Conservation (phyloP, 1,140 invertebrate genomes). For the honey bee (Apis mellifera) region Amel_HAv3.1 CM009932.2:5996001-5996500, state of each 20-base stretch:
- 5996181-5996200: too few species aligned
- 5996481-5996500: background rate
- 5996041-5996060: too few species aligned
- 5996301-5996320: background rate
- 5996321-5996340: constrained; percentile 4
- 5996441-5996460: constrained; percentile 18
- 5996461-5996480: constrained; percentile 34
- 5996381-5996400: constrained; percentile 36
- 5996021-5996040: too few species aligned
- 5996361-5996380: constrained; percentile 13
- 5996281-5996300: too few species aligned
- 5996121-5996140: too few species aligned
- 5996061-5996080: too few species aligned
- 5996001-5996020: too few species aligned
- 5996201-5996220: background rate
- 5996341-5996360: constrained; percentile 25
- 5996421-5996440: constrained; percentile 37
- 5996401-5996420: constrained; percentile 41
- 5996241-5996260: background rate
- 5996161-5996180: too few species aligned
- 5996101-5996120: too few species aligned
- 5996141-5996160: too few species aligned
- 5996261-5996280: too few species aligned
- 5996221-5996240: background rate
- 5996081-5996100: too few species aligned